These are phyloP conservation scores for Diogma glabrata DNA, from an alignment of 2,888 invertebrate species.

Conservation along the genomic window DNA sequence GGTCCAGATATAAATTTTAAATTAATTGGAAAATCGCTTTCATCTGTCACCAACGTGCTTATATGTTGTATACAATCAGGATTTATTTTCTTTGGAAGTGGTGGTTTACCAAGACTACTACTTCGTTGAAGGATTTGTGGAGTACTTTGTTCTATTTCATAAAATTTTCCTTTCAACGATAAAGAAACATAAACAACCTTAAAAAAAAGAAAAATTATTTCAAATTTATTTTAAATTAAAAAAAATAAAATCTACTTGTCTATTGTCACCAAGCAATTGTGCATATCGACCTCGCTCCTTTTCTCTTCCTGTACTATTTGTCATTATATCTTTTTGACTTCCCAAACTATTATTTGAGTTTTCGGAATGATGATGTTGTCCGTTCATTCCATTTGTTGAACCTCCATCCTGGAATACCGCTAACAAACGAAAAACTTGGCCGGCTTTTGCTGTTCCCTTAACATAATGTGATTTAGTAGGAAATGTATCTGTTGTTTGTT, in stretches of 20 bases:
- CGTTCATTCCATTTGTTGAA: slow-evolving; percentile 14
- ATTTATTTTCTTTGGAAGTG: slow-evolving; percentile 28
- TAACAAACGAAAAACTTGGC: slow-evolving; percentile 58
- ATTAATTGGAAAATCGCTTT: slow-evolving; percentile 29
- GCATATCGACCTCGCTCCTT: slow-evolving; percentile 50
- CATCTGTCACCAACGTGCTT: slow-evolving; percentile 28
- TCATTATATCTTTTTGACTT: background rate
- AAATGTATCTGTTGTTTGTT: slow-evolving; percentile 24
- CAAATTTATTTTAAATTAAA: slow-evolving; percentile 6
- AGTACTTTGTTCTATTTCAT: slow-evolving; percentile 49
- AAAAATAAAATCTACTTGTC: slow-evolving; percentile 40
- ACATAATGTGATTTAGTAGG: slow-evolving; percentile 42
- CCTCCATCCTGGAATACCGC: slow-evolving; percentile 63
- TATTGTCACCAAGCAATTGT: slow-evolving; percentile 59
- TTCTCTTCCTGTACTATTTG: slow-evolving; percentile 27
- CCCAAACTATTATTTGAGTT: background rate
- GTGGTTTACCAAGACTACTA: slow-evolving; percentile 14
- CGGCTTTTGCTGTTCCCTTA: slow-evolving; percentile 57
- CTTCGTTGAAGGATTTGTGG: slow-evolving; percentile 31
- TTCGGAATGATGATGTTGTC: slow-evolving; percentile 22
- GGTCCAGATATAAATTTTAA: slow-evolving; percentile 34
- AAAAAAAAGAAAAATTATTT: slow-evolving; percentile 20
- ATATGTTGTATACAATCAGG: slow-evolving; percentile 35
- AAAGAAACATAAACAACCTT: slow-evolving; percentile 58
- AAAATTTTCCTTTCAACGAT: slow-evolving; percentile 63